Base-by-base conservation (phyloP, 1,140 invertebrate genomes). In the Scaptomyza montana region DNA sequence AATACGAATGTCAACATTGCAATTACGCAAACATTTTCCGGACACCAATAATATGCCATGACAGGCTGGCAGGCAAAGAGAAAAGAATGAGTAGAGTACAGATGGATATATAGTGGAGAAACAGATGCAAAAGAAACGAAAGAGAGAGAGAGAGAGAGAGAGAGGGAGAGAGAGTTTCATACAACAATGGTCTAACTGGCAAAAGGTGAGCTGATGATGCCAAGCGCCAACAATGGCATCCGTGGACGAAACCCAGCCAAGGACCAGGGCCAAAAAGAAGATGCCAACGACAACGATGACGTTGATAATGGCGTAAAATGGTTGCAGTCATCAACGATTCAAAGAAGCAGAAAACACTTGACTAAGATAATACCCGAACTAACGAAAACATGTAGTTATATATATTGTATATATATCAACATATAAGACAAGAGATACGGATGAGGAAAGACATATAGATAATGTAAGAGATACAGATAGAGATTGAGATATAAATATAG, bases 1-100 rank as follows among this genome's bases (percentile, higher is more conserved):
- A 89, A 90, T 90, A 80, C 81, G 87, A 90, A 87, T 90, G 87
- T 90, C 87, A 90, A 87, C 87, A 90, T 90, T 90, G 87, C 87
- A 90, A 90, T 90, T 90, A 90, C 87, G 87, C 87, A 81, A 90
- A 80, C 87, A 90, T 90, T 90, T 90, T 90, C 82, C 82, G 87
- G 79, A 90, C 87, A 90, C 87, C 87, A 90, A 90, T 90, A 90
- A 90, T 90, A 90, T 82, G 81, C 70, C 70, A 50, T 90, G 87
- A 90, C 87, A 90, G 72, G 56, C 71, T 50, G 71, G 80, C 69
- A 66, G 68, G 69, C 70, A 50, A 66, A 28, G n/a, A 64, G 45
- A n/a, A 45, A 30, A 50, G 30, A 33, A 33, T 33, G 30, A 33
- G 30, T 33, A 5, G 30, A 33, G 5, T 33, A 33, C 30, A 33